A percentile compares a stretch with the other conserved stretches of the same genome.
phyloP scores from a whole-genome alignment of 1,140 invertebrate genomes.

The Euwallacea fornicatus region DNA sequence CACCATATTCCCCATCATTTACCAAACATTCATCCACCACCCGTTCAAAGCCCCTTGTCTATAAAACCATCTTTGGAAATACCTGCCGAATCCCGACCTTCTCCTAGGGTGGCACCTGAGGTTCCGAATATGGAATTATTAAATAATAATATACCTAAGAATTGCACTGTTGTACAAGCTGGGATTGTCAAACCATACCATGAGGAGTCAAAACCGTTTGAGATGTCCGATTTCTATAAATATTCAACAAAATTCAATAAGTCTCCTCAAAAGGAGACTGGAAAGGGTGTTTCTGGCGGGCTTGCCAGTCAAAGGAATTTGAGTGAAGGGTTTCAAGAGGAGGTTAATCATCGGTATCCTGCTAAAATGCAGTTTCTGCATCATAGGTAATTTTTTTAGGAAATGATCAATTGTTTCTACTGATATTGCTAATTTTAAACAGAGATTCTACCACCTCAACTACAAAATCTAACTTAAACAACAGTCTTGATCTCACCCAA shows the following conservation, averaged over 20 bases:
- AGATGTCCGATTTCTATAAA: constrained; percentile 97
- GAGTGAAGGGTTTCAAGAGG: constrained; percentile 40
- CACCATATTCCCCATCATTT: constrained; percentile 26
- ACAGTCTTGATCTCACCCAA: constrained; percentile 45
- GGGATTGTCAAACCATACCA: constrained; percentile 89
- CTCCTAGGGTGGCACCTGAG: constrained; percentile 47
- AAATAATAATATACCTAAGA: constrained; percentile 68
- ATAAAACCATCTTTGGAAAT: constrained; percentile 50
- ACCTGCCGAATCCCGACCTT: constrained; percentile 48
- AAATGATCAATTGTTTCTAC: background rate
- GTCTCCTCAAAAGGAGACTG: constrained; percentile 42
- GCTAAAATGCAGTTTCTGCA: constrained; percentile 12
- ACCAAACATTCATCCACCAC: constrained; percentile 19
- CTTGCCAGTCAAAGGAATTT: constrained; percentile 35
- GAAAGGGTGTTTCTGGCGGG: background rate
- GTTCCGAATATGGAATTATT: constrained; percentile 49
- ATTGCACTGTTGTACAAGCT: constrained; percentile 80
- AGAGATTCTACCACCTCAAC: constrained; percentile 1
- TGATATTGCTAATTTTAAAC: background rate
- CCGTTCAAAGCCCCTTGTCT: constrained; percentile 37
- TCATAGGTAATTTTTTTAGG: constrained; percentile 15
- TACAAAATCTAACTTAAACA: constrained; percentile 35
- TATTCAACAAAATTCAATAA: constrained; percentile 83
- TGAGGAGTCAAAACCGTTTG: constrained; percentile 93
- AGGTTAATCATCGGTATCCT: constrained; percentile 21